Evolutionary conservation across 2,797 vertebrate genomes (phyloP), one percentile per base, ranked within the genome.

Genomic region (Pipistrellus kuhlii): DNA sequence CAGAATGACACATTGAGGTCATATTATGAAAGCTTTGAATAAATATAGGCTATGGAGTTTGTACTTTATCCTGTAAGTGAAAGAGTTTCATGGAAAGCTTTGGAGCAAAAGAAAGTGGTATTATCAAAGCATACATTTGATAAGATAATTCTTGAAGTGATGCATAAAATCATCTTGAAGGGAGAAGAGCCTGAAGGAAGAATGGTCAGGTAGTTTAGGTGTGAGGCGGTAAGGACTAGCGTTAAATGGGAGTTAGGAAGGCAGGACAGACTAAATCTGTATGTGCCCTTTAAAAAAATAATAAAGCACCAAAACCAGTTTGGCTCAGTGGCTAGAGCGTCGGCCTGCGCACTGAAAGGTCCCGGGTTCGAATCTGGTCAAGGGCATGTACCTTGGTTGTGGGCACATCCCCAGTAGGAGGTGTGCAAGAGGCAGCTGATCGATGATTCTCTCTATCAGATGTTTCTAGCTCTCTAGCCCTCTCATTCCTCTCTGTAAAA

Each of bases 61-160:
- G 6, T 46, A 68, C 44, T 90, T 93, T 53, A 78, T 90, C n/a
- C 51, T 78, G n/a, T 13, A 81, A 81, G 53, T n/a, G 51, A 2
- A 84, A 89, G 20, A 20, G 8, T 88, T 53, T 68, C 59, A 44
- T 51, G 68, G 51, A 80, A 82, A 77, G 57, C 32, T 89, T 92
- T 71, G 62, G 38, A 92, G 55, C 25, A 90, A 62, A 62, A 23
- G 14, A 20, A 41, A 80, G 27, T 32, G 32, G 62, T 80, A 3
- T 72, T 64, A 89, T 30, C 59, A 90, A 76, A 91, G 23, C 44
- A 59, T 48, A 30, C 8, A 5, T 75, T 90, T 94, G 80, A 62
- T 38, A 71, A 90, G 35, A 84, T 62, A 20, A 57, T 72, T 81
- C 30, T 88, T 81, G 46, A 68, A 81, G 32, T 62, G 44, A 90